These are phyloP conservation scores for Turdus rufiventris DNA, from an alignment of 2,113 vertebrate genomes.

Conservation along the genomic window DNA sequence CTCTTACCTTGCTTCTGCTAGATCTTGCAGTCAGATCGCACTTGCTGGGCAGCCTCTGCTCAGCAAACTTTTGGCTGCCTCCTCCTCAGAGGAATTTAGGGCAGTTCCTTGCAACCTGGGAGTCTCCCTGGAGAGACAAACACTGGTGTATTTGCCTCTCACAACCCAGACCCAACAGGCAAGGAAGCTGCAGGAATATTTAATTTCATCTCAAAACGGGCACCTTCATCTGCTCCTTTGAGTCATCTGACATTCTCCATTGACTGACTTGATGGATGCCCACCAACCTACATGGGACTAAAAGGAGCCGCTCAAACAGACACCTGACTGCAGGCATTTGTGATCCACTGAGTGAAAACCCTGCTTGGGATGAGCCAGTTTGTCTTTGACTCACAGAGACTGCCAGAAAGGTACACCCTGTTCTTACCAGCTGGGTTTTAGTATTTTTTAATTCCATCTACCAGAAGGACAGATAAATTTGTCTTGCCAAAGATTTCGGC, in stretches of 20 bases:
- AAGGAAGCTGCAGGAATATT: not conserved
- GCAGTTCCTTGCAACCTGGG: not conserved
- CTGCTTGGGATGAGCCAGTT: not conserved
- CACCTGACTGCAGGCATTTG: not conserved
- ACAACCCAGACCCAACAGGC: not conserved
- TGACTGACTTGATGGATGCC: too few species aligned
- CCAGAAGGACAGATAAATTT: fast-evolving
- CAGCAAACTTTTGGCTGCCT: not conserved
- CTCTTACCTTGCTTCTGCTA: not conserved
- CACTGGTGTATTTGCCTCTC: not conserved
- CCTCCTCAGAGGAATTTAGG: not conserved
- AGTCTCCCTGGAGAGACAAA: not conserved
- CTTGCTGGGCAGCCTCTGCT: not conserved
- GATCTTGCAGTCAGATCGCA: not conserved
- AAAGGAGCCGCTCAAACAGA: fast-evolving
- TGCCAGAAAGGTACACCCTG: not conserved
- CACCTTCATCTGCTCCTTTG: not conserved
- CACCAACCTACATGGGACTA: not conserved
- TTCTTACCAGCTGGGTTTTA: not conserved
- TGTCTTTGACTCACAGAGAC: not conserved
- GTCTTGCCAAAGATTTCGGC: not conserved
- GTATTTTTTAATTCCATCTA: not conserved
- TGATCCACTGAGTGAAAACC: not conserved
- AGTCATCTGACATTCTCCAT: fast-evolving
- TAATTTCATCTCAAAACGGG: not conserved